Evolutionary conservation across 2,888 invertebrate species (phyloP), one percentile per base, ranked within the genome.

Genomic region (Pediacus dermestoides): DNA sequence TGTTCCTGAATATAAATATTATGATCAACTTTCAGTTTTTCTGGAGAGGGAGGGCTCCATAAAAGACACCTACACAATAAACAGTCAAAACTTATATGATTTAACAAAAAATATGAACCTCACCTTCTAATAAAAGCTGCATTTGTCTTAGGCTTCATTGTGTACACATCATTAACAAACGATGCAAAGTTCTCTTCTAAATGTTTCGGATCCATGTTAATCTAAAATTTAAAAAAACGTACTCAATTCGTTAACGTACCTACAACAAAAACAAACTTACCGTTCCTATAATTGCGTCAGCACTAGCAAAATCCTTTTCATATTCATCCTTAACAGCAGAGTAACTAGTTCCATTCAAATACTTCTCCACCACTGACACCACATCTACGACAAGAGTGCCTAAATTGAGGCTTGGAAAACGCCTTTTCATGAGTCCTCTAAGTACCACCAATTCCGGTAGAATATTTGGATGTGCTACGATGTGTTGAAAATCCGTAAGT

Each of bases 391-490:
- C 80, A 11, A 92, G 60, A 1, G 85, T 87, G 22, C 86, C 88
- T 22, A 56, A 49, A 55, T 74, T 74, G 0, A 78, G 68, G 54
- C 75, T 83, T 0, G 92, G 92, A 66, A 88, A 89, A 54, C 78
- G 80, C 44, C 72, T 78, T 57, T 84, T 88, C 74, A 92, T 72
- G 27, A 91, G 61, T 1, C 90, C 91, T 45, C 88, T 75, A 38
- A 92, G 71, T 0, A 78, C 73, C 1, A 86, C 77, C 21, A 92
- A 60, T 34, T 91, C 90, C 0, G 86, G 77, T 31, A 89, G 64
- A 44, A 91, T 85, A 60, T 84, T 81, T 0, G 87, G 83, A 70
- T 91, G 88, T 0, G 88, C 85, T 8, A 92, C 70, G 4, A 87
- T 61, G 57, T 75, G 81, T 54, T 88, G 80, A 60, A 81, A 91